Evolutionary conservation across 2,797 vertebrate species (phyloP), one percentile per base, ranked within the genome.

Genomic region (Tapera naevia): DNA sequence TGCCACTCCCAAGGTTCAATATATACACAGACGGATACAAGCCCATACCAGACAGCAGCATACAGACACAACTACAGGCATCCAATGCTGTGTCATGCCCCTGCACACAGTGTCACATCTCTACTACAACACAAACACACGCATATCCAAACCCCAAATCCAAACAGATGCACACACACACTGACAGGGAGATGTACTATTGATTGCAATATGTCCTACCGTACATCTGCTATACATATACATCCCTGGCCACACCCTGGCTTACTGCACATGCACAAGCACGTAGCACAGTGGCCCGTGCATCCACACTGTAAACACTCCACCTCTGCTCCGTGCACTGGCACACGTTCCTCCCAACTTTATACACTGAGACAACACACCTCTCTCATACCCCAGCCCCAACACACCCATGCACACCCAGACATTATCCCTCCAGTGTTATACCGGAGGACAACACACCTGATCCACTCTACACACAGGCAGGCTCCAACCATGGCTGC

Each of bases 181-280:
- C 18, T n/a, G n/a, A 14, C 18, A 58, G n/a, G n/a, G 8, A 80
- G 7, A 1, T n/a, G 25, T 0, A 39, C 10, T 19, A n/a, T 6
- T 14, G 37, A 3, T 2, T 41, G 54, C 62, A n/a, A n/a, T n/a
- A 8, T 0, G 17, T n/a, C 70, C 57, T 23, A 13, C 7, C 3
- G 8, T 25, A 14, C 15, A 10, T 33, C 48, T 57, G 32, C 61
- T n/a, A 5, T 2, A 14, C 8, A 5, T 25, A 45, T 22, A 22
- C 50, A 46, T 3, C 46, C 21, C 73, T 48, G 60, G 79, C 79
- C 94, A 88, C 95, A 86, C 93, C 91, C 93, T 48, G 35, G 7
- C 25, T 73, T 22, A 43, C 1, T 5, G 81, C 54, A 79, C 78
- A 76, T 0, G 15, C 60, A 64, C 6, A 18, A 66, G 19, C 58